Evolutionary conservation across 2,888 invertebrate species (phyloP), one percentile per base, ranked within the genome.

Genomic region (Drosophila tanythrix): DNA sequence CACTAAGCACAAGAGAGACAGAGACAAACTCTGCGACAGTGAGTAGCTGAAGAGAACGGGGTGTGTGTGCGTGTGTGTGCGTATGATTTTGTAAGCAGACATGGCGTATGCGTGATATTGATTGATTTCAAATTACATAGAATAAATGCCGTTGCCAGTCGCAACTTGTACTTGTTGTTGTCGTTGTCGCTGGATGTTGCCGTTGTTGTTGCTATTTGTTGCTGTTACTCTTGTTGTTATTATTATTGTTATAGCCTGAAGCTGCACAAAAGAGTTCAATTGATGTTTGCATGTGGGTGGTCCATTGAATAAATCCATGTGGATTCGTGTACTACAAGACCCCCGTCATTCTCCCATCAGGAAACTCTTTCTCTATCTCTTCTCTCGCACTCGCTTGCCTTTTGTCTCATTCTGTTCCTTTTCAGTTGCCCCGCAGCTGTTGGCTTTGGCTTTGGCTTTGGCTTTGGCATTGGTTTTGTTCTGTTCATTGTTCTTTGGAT

Each of bases 71-170:
- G 53, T 51, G 56, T 61, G 56, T 21, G 60, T 69, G 66, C 55
- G 53, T 33, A 57, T 67, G 66, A 74, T 61, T 79, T 64, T 57
- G 60, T 61, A 31, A 52, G 63, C 66, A 53, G 63, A 63, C 70
- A 50, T 70, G 71, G 78, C 83, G 81, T 82, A 79, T 89, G 75
- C 88, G 74, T 79, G 81, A 83, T 86, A 90, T 90, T 87, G 87
- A 87, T 87, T 87, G 87, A 90, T 83, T 90, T 81, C 75, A 63
- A 75, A 89, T 83, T 78, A 78, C 79, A 81, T 70, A 76, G 74
- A 88, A 82, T 89, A 82, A 89, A 89, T 82, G 84, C 81, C 82
- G 72, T 65, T 82, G 74, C 70, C 74, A 65, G 65, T 62, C 52
- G 56, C 46, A 58, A 53, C 57, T 58, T 33, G 35, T 55, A 11